A percentile compares a stretch with the other conserved stretches of the same genome.
Conservation (phyloP, 1,140 invertebrate genomes). For the Sarcophaga peregrina region DNA sequence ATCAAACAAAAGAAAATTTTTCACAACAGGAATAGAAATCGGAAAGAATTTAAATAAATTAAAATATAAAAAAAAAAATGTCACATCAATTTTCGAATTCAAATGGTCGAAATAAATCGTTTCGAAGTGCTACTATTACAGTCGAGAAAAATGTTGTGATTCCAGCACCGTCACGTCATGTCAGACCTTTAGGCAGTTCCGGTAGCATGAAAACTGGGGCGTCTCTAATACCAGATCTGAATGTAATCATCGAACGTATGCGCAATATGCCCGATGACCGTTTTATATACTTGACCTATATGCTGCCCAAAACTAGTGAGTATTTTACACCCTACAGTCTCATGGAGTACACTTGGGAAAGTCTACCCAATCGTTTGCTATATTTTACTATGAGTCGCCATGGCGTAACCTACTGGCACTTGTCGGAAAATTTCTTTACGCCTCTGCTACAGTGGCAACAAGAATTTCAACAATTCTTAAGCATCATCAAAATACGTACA, state of each 20-base stretch:
- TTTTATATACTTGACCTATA: constrained; percentile 78
- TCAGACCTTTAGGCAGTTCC: background rate
- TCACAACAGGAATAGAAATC: background rate
- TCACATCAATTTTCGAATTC: background rate
- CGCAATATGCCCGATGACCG: constrained; percentile 66
- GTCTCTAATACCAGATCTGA: constrained; percentile 59
- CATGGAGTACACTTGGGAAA: constrained; percentile 73
- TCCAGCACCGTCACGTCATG: background rate
- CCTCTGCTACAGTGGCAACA: constrained; percentile 76
- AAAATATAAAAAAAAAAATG: background rate
- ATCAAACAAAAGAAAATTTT: no score
- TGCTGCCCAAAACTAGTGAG: constrained; percentile 74
- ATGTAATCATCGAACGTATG: constrained; percentile 52
- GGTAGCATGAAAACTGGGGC: constrained; percentile 52
- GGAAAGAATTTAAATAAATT: background rate
- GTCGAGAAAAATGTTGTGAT: background rate
- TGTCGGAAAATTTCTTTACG: constrained; percentile 76
- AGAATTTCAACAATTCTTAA: constrained; percentile 76
- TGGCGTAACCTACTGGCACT: constrained; percentile 76
- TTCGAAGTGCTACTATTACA: background rate
- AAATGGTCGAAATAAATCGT: background rate
- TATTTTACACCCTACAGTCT: constrained; percentile 77
- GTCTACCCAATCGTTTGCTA: constrained; percentile 71
- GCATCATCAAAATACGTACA: constrained; percentile 76
- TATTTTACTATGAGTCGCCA: constrained; percentile 77